phyloP scores from a whole-genome alignment of 2,888 invertebrate species.

The Heteromyza rotundicornis region DNA sequence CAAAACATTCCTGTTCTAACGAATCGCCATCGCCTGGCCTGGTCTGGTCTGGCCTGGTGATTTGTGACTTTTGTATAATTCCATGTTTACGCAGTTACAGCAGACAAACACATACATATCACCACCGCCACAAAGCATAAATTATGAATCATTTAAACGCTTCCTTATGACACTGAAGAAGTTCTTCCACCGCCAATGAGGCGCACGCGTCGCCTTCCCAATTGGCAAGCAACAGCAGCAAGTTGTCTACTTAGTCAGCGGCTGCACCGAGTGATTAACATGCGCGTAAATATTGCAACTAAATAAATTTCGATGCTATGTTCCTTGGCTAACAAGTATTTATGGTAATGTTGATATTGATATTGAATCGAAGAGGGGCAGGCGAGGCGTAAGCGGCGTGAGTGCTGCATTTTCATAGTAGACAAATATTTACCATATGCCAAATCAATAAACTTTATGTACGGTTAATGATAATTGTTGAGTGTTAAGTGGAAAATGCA shows the following conservation, averaged over 20 bases:
- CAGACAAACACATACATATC: too few relatives aligned
- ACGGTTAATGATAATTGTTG: conserved; percentile 16
- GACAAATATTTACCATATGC: too few relatives aligned
- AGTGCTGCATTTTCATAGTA: too few relatives aligned
- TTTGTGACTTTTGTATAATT: too few relatives aligned
- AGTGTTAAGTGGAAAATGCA: conserved; percentile 7
- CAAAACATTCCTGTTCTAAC: too few relatives aligned
- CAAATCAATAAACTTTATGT: conserved; percentile 15
- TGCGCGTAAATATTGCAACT: neutral
- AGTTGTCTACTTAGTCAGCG: neutral
- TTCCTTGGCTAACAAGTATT: conserved; percentile 47
- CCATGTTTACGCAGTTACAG: too few relatives aligned
- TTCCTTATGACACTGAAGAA: conserved; percentile 54
- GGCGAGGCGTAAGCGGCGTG: too few relatives aligned
- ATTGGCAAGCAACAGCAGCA: neutral
- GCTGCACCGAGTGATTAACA: neutral
- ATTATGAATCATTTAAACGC: conserved; percentile 57
- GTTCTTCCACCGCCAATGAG: conserved; percentile 25
- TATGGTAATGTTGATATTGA: conserved; percentile 40
- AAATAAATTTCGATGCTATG: conserved; percentile 10
- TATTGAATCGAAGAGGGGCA: neutral
- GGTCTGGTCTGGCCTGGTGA: too few relatives aligned
- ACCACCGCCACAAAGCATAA: conserved; percentile 37
- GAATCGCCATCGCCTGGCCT: too few relatives aligned
- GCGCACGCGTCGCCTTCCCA: neutral